Conservation (phyloP, 2,797 vertebrate species). For the Heliangelus exortis region DNA sequence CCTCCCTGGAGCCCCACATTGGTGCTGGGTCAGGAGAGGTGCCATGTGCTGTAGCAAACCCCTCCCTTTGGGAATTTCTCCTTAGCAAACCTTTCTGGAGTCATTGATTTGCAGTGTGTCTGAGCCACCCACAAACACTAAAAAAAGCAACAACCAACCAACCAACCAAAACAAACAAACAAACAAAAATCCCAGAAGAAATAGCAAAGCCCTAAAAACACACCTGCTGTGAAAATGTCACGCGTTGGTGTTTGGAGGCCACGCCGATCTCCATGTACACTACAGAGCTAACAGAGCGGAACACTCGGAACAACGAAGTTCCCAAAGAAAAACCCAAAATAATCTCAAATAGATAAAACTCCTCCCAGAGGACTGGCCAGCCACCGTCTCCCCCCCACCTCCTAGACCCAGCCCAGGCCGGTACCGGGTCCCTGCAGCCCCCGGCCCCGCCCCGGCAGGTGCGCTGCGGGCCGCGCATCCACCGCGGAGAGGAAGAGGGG, state of each 20-base stretch:
- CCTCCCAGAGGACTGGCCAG: too few species aligned
- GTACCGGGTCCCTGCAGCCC: too few species aligned
- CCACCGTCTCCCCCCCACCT: too few species aligned
- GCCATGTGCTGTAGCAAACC: background rate
- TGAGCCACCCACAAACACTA: background rate
- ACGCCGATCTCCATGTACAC: rapidly evolving
- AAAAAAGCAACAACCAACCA: too few species aligned
- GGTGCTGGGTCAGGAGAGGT: background rate
- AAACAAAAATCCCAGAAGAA: too few species aligned
- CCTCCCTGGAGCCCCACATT: background rate
- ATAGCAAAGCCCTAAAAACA: too few species aligned
- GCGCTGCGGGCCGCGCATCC: background rate
- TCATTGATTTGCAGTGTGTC: background rate
- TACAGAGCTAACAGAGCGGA: too few species aligned
- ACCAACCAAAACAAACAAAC: too few species aligned
- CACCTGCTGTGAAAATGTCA: rapidly evolving
- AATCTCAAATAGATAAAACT: too few species aligned
- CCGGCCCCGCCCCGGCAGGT: background rate
- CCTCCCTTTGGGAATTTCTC: background rate
- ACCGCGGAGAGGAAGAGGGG: too few species aligned
- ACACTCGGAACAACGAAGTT: background rate
- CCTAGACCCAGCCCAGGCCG: too few species aligned
- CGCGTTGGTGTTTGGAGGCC: rapidly evolving
- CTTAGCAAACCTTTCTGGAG: conserved; percentile 13
- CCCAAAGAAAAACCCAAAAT: too few species aligned